Evolutionary conservation across 2,113 vertebrate species (phyloP).

Genomic region (Rhea americana): DNA sequence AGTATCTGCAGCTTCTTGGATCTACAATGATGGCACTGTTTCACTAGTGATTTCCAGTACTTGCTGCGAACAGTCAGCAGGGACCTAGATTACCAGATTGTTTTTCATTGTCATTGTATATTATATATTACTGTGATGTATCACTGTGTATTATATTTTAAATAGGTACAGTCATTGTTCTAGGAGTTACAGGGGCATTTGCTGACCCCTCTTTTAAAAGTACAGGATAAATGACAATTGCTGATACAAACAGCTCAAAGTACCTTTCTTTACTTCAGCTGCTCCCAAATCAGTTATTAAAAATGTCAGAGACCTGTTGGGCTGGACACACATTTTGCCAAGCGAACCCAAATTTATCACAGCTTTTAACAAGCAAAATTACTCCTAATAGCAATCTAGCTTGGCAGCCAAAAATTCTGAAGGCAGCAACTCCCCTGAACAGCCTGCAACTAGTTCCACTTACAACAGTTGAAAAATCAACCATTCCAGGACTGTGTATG

Average conservation of each 20-base stretch:
- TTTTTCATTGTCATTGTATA: not conserved
- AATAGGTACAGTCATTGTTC: not conserved
- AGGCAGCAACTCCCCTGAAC: not conserved
- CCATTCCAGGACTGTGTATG: not conserved
- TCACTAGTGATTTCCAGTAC: not conserved
- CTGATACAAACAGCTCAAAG: not conserved
- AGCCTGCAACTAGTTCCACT: not conserved
- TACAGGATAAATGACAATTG: not conserved
- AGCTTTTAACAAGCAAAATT: not conserved
- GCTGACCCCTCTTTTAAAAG: not conserved
- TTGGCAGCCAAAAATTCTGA: not conserved
- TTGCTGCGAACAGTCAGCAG: not conserved
- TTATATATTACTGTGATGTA: not conserved
- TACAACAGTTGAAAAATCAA: not conserved
- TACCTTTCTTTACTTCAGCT: not conserved
- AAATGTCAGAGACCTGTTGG: not conserved
- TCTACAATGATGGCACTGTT: not conserved
- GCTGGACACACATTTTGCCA: not conserved
- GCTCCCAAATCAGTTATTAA: not conserved
- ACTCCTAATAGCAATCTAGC: not conserved
- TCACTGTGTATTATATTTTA: not conserved
- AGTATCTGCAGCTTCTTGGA: not conserved
- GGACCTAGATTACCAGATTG: not conserved
- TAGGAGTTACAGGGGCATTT: not conserved
- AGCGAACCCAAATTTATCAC: not conserved